A percentile compares a stretch with the other conserved stretches of the same genome.
These are phyloP conservation scores for Poecilia velifera DNA, from an alignment of 2,797 vertebrate genomes.

Conservation along the genomic window DNA sequence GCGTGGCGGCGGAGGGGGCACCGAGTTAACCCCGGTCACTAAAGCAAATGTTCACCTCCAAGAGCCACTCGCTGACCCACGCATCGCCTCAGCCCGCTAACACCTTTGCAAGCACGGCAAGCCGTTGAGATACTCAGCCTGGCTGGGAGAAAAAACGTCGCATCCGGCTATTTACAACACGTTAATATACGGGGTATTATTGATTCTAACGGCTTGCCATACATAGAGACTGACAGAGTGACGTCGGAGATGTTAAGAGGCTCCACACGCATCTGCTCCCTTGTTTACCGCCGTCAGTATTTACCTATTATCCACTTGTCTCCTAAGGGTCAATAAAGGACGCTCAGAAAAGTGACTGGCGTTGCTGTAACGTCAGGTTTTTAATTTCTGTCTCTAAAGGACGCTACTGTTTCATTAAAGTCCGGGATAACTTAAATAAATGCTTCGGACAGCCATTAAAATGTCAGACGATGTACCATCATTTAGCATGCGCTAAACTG, in stretches of 20 bases:
- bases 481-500: neutral
- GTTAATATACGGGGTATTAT: neutral
- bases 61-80: neutral
- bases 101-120: neutral
- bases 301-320: neutral
- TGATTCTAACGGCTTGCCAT: neutral
- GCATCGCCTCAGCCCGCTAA: constrained; percentile 24
- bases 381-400: neutral
- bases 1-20: neutral
- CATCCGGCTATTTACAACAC: neutral
- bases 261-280: neutral
- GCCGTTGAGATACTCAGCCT: neutral
- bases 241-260: neutral
- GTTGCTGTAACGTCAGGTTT: neutral
- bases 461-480: neutral
- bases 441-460: neutral
- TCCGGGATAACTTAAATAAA: neutral
- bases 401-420: neutral
- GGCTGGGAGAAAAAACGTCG: neutral
- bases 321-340: neutral
- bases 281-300: neutral
- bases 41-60: neutral
- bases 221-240: neutral
- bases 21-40: neutral
- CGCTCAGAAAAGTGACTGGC: neutral